Conservation (phyloP, 2,888 invertebrate genomes). For the Drosophila rubida region DNA sequence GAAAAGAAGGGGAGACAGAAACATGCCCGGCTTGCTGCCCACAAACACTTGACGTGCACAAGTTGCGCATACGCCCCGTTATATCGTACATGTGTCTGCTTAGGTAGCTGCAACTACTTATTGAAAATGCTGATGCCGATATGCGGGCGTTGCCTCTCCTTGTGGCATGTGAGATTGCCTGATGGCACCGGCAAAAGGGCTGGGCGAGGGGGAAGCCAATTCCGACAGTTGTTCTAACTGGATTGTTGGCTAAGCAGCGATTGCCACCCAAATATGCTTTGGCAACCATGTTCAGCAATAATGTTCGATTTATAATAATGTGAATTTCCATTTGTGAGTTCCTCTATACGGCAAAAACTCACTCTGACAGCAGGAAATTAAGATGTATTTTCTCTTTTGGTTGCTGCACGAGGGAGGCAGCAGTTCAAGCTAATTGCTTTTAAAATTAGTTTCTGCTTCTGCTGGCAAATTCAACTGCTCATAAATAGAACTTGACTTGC, state of each 20-base stretch:
- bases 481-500: slow-evolving; percentile 1
- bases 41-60: slow-evolving; percentile 67
- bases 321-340: background rate
- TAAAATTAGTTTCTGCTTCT: background rate
- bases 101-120: slow-evolving; percentile 43
- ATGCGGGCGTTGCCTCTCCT: slow-evolving; percentile 39
- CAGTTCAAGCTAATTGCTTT: background rate
- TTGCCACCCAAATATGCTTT: slow-evolving; percentile 3
- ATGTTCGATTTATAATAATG: slow-evolving; percentile 15
- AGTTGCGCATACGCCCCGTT: slow-evolving; percentile 65
- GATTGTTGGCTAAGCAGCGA: slow-evolving; percentile 47
- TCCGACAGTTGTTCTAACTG: slow-evolving; percentile 38
- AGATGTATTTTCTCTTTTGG: background rate
- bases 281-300: background rate
- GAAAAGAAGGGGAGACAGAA: background rate
- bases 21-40: slow-evolving; percentile 1
- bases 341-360: background rate
- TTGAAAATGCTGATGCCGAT: slow-evolving; percentile 65
- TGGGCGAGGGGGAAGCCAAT: background rate
- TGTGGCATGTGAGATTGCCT: background rate
- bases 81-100: slow-evolving; percentile 4
- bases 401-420: background rate
- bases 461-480: background rate
- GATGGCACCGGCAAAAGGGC: no score
- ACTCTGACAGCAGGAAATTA: slow-evolving; percentile 13